Evolutionary conservation across 2,888 invertebrate species (phyloP), one percentile per base, ranked within the genome.

Genomic region (Cheilosia variabilis): DNA sequence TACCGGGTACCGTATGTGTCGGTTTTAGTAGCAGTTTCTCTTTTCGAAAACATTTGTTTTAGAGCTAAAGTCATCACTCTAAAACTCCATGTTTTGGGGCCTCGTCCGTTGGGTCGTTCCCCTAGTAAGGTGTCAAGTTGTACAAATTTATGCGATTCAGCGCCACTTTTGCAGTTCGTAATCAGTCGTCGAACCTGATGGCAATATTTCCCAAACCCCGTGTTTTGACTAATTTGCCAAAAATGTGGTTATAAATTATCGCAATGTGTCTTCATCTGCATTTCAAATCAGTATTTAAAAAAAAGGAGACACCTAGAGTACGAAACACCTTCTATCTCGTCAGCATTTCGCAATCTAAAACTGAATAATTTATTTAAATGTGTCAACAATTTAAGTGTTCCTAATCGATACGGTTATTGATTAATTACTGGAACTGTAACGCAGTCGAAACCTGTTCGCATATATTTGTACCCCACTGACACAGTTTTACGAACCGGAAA

Each of bases 401-500:
- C 13, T 4, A 37, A 4, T 37, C 37, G 37, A 37, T 13, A 31
- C 31, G 10, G 10, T 50, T 19, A 22, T 50, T 50, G 50, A 50
- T 22, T 50, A 9, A 50, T 50, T 9, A 50, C 50, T 50, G 17
- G 4, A 52, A 24, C n/a, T 22, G 22, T 52, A 52, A 52, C 22
- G 24, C 15, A 52, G 41, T 4, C 41, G 9, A 31, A 62, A 62
- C 72, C 53, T 15, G 72, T 72, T 72, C 6, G n/a, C n/a, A n/a
- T 17, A 43, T 41, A 41, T 34, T 41, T 13, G n/a, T 22, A 15
- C 34, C 15, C 55, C 41, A 55, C 45, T 78, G 78, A 71, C 78
- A 71, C 69, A 78, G 69, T 78, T 78, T 50, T 55, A 6, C 27
- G 43, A 69, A 37, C 55, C 69, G 77, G 55, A 71, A 78, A 41